phyloP scores from a whole-genome alignment of 2,797 vertebrate genomes.

The Falco columbarius region DNA sequence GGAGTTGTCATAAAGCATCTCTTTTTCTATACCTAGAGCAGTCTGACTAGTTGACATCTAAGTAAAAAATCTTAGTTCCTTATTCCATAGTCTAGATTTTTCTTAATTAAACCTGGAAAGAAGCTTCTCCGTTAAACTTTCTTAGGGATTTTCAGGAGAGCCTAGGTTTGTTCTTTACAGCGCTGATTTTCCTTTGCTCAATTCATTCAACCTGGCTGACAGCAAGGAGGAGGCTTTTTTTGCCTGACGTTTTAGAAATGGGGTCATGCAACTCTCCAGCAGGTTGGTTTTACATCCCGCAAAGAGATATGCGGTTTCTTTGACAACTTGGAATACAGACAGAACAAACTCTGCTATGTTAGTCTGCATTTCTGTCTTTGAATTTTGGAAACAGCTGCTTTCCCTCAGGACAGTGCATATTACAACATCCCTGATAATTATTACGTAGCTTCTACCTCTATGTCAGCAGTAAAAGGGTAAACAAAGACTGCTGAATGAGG shows the following conservation, averaged over 20 bases:
- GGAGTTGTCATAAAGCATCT: not conserved
- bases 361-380: not conserved
- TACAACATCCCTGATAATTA: not conserved
- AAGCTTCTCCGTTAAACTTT: not conserved
- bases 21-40: not conserved
- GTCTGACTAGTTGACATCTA: not conserved
- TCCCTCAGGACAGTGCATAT: not conserved
- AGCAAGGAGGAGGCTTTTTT: not conserved
- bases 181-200: not conserved
- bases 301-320: slow-evolving; percentile 21
- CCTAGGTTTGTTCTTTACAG: not conserved
- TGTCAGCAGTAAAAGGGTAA: not conserved
- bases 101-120: not conserved
- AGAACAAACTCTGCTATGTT: not conserved
- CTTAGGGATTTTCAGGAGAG: not conserved
- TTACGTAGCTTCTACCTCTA: not conserved
- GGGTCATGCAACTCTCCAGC: not conserved
- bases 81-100: not conserved
- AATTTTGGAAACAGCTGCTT: not conserved
- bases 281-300: slow-evolving; percentile 2
- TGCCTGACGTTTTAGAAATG: slow-evolving; percentile 15
- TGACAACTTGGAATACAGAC: slow-evolving; percentile 1
- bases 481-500: not conserved
- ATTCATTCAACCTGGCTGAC: not conserved
- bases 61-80: not conserved